These are phyloP conservation scores for Anthonomus grandis DNA, from an alignment of 1,140 invertebrate species.

Conservation along the genomic window DNA sequence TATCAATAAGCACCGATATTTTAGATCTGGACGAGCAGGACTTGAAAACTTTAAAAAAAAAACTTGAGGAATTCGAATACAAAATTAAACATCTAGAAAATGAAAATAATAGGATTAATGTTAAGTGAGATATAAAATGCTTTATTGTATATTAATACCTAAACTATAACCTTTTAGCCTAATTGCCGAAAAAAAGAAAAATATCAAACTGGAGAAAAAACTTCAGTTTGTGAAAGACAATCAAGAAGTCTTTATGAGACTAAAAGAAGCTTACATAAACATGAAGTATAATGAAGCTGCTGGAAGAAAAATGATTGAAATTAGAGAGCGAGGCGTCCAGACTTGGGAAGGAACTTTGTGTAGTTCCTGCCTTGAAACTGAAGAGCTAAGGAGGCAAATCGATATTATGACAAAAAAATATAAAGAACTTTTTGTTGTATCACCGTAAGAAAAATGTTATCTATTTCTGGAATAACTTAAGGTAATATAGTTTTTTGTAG, in stretches of 20 bases:
- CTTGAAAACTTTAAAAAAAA: slow-evolving; percentile 4
- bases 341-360: slow-evolving; percentile 37
- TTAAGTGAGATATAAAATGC: slow-evolving; percentile 21
- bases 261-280: slow-evolving; percentile 37
- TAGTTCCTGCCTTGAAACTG: slow-evolving; percentile 32
- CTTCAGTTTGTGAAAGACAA: slow-evolving; percentile 38
- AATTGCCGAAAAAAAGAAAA: slow-evolving; percentile 25
- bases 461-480: background rate
- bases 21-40: slow-evolving; percentile 19
- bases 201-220: slow-evolving; percentile 30
- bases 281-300: slow-evolving; percentile 41
- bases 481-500: slow-evolving; percentile 14
- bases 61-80: slow-evolving; percentile 14
- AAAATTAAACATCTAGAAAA: slow-evolving; percentile 17
- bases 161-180: slow-evolving; percentile 25
- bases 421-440: slow-evolving; percentile 25
- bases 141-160: background rate
- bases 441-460: slow-evolving; percentile 22
- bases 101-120: slow-evolving; percentile 24
- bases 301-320: slow-evolving; percentile 35
- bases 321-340: slow-evolving; percentile 33
- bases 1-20: slow-evolving; percentile 22
- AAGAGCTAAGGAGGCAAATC: slow-evolving; percentile 28
- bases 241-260: slow-evolving; percentile 33
- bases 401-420: slow-evolving; percentile 23